Evolutionary conservation across 2,797 vertebrate species (phyloP), one percentile per base, ranked within the genome.

Genomic region (Melanotaenia boesemani): DNA sequence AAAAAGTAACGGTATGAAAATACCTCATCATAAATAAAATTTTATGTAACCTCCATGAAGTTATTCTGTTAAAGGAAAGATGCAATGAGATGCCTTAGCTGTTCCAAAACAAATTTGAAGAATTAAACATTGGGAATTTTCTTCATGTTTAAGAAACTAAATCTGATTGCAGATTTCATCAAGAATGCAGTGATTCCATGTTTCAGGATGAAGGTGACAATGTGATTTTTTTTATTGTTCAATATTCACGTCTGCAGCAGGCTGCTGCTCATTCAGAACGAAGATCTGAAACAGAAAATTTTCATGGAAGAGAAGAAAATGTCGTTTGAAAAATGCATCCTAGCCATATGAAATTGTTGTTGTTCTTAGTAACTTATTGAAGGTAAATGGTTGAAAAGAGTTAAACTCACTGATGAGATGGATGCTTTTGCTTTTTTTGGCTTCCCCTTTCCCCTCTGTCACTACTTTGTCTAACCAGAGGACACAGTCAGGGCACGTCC

Each of bases 321-420:
- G 34, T 37, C 10, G 12, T 26, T 46, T 5, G 0, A 69, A 44
- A 12, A 57, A 18, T 3, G 1, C 32, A 4, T 16, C 30, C 6
- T 8, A 36, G 15, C 15, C 13, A 20, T 24, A 1, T 44, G 18
- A 8, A 24, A 15, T 3, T n/a, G 5, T 20, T 6, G 41, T 18
- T 52, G 9, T n/a, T 50, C 5, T 11, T 22, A 3, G 16, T 20
- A 46, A 7, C 11, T 12, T 10, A 22, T 11, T 22, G 5, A 8
- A 18, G n/a, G n/a, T 52, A 48, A 26, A 71, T 11, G 1, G 62
- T 12, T 58, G 20, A 9, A 22, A 34, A 50, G 20, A 72, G 4
- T 37, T n/a, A 18, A 18, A 84, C 86, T 86, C 61, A 91, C 86
- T 86, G 39, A 83, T 84, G 28, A 91, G 11, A 41, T 32, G 63